A percentile compares a stretch with the other conserved stretches of the same genome.
phyloP scores from a whole-genome alignment of 2,113 vertebrate species.

The Psittacara wagleri region DNA sequence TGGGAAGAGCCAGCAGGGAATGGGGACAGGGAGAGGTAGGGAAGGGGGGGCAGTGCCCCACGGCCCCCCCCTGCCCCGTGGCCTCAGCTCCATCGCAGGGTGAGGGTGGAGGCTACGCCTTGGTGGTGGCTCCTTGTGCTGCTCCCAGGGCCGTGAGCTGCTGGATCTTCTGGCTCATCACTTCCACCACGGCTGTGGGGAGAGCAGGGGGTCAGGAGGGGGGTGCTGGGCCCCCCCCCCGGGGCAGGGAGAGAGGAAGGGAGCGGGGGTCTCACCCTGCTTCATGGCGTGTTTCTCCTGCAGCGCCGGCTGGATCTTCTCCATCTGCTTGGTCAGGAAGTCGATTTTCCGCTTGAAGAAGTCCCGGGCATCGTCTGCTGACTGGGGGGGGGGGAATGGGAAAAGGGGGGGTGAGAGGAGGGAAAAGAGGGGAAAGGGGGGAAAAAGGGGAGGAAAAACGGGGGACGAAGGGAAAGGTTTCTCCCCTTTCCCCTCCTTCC shows the following conservation, averaged over 20 bases:
- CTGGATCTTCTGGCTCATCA: slow-evolving; percentile 93
- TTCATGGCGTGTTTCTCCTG: slow-evolving; percentile 93
- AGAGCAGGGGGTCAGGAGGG: not conserved
- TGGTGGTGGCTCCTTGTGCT: slow-evolving; percentile 78
- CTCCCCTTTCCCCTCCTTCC: too few relatives aligned
- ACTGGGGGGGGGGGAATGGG: slow-evolving; percentile 58
- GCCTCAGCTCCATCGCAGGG: not conserved
- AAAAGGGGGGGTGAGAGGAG: not conserved
- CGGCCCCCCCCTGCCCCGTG: not conserved
- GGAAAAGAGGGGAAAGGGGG: too few relatives aligned
- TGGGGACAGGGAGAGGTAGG: not conserved
- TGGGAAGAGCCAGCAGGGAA: not conserved
- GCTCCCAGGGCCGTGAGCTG: slow-evolving; percentile 85
- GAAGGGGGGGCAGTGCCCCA: not conserved
- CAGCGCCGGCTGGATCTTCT: slow-evolving; percentile 91
- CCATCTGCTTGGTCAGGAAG: slow-evolving; percentile 93
- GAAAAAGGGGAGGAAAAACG: not conserved
- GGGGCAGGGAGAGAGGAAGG: not conserved
- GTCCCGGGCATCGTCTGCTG: slow-evolving; percentile 81
- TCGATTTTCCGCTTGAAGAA: slow-evolving; percentile 95
- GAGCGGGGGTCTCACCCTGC: slow-evolving; percentile 75
- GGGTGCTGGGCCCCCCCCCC: too few relatives aligned
- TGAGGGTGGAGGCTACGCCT: slow-evolving; percentile 69
- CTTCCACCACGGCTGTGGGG: slow-evolving; percentile 86
- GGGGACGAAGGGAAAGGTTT: not conserved